Evolutionary conservation across 2,888 invertebrate genomes (phyloP).

Genomic region (Magallana nippona): DNA sequence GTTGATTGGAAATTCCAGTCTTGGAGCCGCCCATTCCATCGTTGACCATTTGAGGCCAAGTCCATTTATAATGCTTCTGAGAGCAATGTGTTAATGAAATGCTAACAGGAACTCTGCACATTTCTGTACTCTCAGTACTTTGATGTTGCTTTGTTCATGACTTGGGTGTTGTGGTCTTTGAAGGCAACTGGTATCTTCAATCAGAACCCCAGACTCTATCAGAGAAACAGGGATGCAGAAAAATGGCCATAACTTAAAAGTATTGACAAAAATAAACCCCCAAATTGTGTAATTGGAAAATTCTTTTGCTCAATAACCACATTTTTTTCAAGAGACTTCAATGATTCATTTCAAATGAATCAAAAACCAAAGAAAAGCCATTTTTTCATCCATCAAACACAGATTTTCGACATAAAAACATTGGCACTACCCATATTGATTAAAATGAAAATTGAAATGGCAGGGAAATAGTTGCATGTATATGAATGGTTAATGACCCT

Average conservation of each 20-base stretch:
- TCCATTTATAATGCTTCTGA: too few species aligned
- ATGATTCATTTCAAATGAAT: conserved; percentile 41
- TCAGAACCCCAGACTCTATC: neutral
- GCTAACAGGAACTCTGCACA: too few species aligned
- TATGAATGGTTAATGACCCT: conserved; percentile 48
- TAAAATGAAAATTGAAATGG: conserved; percentile 52
- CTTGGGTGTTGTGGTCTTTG: neutral
- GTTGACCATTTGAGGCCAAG: too few species aligned
- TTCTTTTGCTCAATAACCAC: conserved; percentile 34
- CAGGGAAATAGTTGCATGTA: conserved; percentile 46
- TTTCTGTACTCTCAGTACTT: too few species aligned
- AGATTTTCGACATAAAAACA: conserved; percentile 45
- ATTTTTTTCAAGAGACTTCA: conserved; percentile 35
- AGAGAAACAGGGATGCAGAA: neutral
- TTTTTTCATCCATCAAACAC: conserved; percentile 46
- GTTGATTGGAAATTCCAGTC: too few species aligned
- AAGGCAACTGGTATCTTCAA: neutral
- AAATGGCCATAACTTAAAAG: conserved; percentile 17
- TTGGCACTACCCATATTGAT: conserved; percentile 49
- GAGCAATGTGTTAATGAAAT: too few species aligned
- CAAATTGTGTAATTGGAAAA: conserved; percentile 30
- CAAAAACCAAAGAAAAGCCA: conserved; percentile 41
- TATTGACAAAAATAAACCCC: conserved; percentile 30
- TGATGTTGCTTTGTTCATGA: neutral
- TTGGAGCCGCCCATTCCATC: too few species aligned